A percentile compares a stretch with the other conserved stretches of the same genome.
Evolutionary conservation across 2,113 vertebrate genomes (phyloP).

Genomic region (Anhinga rufa): DNA sequence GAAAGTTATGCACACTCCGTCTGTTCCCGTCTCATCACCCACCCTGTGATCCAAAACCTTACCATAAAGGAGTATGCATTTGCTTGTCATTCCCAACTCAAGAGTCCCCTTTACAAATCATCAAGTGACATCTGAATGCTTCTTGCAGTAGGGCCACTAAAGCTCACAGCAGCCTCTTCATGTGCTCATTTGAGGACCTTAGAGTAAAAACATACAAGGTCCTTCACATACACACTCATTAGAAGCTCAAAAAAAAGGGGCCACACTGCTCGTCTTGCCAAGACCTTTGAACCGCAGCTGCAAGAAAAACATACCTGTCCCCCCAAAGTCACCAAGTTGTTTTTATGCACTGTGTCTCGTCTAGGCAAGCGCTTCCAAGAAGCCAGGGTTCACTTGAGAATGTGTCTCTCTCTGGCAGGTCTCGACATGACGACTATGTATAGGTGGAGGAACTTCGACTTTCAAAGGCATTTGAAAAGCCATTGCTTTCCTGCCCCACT

Average conservation of each 20-base stretch:
- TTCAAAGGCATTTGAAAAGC: slow-evolving; percentile 73
- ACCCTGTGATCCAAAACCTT: slow-evolving; percentile 80
- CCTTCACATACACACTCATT: slow-evolving; percentile 88
- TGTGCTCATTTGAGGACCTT: slow-evolving; percentile 93
- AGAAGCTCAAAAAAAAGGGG: slow-evolving; percentile 91
- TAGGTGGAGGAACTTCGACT: slow-evolving; percentile 94
- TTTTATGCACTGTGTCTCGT: slow-evolving; percentile 87
- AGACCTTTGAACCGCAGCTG: slow-evolving; percentile 92
- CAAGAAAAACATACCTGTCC: slow-evolving; percentile 86
- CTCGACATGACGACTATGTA: slow-evolving; percentile 99
- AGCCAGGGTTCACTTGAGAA: slow-evolving; percentile 96
- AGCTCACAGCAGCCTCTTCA: slow-evolving; percentile 94
- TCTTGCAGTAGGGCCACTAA: slow-evolving; percentile 98
- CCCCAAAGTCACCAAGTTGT: slow-evolving; percentile 83
- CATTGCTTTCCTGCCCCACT: slow-evolving; percentile 82
- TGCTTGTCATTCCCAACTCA: slow-evolving; percentile 94
- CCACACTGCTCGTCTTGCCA: slow-evolving; percentile 99
- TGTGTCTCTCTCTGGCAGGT: slow-evolving; percentile 99
- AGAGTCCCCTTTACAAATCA: slow-evolving; percentile 92
- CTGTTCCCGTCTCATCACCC: slow-evolving; percentile 67
- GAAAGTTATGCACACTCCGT: slow-evolving; percentile 86
- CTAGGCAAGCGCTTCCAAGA: slow-evolving; percentile 99
- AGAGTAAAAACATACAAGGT: slow-evolving; percentile 83
- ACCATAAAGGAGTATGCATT: slow-evolving; percentile 92
- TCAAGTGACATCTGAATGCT: slow-evolving; percentile 99